Evolutionary conservation across 2,888 invertebrate species (phyloP).

Genomic region (Julus scanicus): DNA sequence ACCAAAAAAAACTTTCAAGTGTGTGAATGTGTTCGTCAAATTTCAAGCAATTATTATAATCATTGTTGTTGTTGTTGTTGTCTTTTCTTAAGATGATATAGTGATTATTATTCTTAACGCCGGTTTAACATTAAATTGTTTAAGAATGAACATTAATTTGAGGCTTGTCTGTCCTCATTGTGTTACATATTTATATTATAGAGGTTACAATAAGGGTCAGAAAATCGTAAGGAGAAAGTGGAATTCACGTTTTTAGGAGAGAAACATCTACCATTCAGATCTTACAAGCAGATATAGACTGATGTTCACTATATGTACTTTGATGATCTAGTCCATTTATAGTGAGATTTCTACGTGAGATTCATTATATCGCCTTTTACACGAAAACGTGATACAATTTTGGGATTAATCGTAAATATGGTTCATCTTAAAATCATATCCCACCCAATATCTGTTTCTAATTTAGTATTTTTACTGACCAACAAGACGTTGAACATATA

Average conservation of each 20-base stretch:
- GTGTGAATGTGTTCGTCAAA: neutral
- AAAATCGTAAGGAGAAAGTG: conserved; percentile 12
- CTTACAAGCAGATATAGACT: neutral
- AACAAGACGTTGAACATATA: neutral
- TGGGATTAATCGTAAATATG: conserved; percentile 11
- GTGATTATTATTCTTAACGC: neutral
- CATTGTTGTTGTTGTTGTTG: neutral
- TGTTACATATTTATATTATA: neutral
- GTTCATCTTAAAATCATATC: conserved; percentile 40
- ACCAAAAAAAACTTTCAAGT: neutral
- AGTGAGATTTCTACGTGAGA: conserved; percentile 5
- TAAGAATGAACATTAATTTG: neutral
- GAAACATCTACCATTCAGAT: neutral
- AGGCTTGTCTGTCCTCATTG: neutral
- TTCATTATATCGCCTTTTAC: neutral
- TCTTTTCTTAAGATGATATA: neutral
- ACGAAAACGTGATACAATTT: conserved; percentile 25
- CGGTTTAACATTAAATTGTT: neutral
- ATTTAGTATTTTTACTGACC: conserved; percentile 1
- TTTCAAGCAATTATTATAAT: neutral
- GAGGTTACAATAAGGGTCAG: neutral
- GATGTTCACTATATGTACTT: neutral
- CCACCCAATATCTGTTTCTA: conserved; percentile 18
- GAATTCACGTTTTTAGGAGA: neutral
- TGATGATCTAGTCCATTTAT: neutral